These are phyloP conservation scores for Montipora capricornis DNA, from an alignment of 64 coral and sea anemone genomes.

Conservation along the genomic window DNA sequence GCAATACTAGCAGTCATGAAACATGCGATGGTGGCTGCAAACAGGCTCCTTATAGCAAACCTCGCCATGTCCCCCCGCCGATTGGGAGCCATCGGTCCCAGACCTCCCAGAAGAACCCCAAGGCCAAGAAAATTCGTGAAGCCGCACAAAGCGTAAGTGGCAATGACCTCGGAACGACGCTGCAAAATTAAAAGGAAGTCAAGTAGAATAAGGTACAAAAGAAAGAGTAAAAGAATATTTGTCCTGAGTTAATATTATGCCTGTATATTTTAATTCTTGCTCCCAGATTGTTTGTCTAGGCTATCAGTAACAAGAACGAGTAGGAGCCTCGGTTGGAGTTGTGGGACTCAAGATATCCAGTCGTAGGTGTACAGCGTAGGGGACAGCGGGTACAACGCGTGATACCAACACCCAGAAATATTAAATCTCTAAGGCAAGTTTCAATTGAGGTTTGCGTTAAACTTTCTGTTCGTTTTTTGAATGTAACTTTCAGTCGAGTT, in stretches of 20 bases:
- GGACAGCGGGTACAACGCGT: too few species aligned
- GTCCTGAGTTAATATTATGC: too few species aligned
- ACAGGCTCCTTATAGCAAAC: constrained; percentile 80
- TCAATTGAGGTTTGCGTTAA: too few species aligned
- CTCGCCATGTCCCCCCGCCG: constrained; percentile 85
- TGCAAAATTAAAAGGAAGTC: not conserved
- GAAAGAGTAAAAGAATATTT: not conserved
- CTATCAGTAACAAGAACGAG: too few species aligned
- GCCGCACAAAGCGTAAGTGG: constrained; percentile 91
- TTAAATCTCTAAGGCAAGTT: too few species aligned
- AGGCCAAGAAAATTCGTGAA: constrained; percentile 90
- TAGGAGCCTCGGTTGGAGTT: too few species aligned
- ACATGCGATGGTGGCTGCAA: constrained; percentile 87
- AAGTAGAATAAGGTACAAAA: not conserved
- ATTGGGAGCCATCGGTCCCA: constrained; percentile 88
- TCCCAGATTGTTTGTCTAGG: not conserved
- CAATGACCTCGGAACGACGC: constrained; percentile 85
- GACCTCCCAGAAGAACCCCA: constrained; percentile 77
- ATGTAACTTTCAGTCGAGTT: not conserved
- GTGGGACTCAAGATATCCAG: too few species aligned
- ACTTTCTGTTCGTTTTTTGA: too few species aligned
- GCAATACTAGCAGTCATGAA: constrained; percentile 96
- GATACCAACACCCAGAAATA: too few species aligned
- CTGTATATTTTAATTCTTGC: not conserved
- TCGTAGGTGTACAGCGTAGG: too few species aligned